Evolutionary conservation across 2,797 vertebrate species (phyloP).

Genomic region (Characodon lateralis): DNA sequence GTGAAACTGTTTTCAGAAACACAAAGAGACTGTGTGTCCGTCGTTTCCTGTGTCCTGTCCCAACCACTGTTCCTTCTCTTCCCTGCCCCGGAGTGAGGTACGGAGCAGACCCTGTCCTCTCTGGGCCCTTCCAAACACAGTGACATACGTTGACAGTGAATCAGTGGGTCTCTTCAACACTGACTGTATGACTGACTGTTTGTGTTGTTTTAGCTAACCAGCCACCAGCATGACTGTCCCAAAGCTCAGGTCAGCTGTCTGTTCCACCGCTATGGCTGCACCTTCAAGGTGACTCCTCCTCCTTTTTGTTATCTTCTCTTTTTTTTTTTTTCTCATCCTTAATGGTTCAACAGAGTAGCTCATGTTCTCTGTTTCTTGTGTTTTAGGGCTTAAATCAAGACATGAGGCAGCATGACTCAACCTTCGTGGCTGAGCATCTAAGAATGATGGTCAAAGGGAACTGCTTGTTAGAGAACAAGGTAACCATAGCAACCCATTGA

Average conservation of each 20-base stretch:
- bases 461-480: constrained; percentile 91
- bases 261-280: constrained; percentile 94
- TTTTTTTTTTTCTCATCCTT: neutral
- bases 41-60: constrained; percentile 93
- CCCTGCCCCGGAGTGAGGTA: constrained; percentile 94
- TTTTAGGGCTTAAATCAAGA: constrained; percentile 92
- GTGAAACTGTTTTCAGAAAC: constrained; percentile 83
- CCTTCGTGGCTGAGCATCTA: constrained; percentile 90
- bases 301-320: neutral
- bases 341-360: neutral
- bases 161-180: too few species aligned
- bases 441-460: constrained; percentile 91
- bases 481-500: constrained; percentile 66
- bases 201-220: constrained; percentile 85
- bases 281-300: constrained; percentile 85
- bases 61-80: constrained; percentile 92
- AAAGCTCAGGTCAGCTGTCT: constrained; percentile 96
- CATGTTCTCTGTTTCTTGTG: neutral
- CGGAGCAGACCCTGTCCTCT: constrained; percentile 22
- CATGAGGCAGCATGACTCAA: constrained; percentile 92
- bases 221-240: constrained; percentile 96
- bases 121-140: neutral
- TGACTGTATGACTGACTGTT: too few species aligned
- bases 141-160: neutral
- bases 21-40: constrained; percentile 94